Evolutionary conservation across 2,797 vertebrate species (phyloP).

Genomic region (Clarias fuscus): DNA sequence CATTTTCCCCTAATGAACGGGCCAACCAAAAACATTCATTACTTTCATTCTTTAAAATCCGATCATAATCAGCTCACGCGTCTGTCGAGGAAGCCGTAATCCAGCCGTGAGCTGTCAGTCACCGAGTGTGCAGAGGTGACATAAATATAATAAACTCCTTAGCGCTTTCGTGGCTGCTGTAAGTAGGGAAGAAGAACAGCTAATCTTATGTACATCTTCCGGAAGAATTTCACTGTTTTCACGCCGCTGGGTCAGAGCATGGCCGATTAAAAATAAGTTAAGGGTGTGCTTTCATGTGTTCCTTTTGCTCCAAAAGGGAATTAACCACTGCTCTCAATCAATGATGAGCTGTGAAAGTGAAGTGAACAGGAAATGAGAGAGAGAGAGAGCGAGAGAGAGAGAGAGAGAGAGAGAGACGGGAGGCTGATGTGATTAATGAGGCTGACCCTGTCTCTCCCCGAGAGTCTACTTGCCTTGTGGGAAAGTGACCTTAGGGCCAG

Average conservation of each 20-base stretch:
- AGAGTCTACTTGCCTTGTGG: constrained; percentile 69
- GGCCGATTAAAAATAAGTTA: constrained; percentile 65
- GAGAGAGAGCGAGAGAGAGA: constrained; percentile 53
- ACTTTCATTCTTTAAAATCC: constrained; percentile 48
- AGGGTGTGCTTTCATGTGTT: constrained; percentile 57
- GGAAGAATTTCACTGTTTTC: constrained; percentile 70
- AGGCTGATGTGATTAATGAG: constrained; percentile 81
- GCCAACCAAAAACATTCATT: constrained; percentile 41
- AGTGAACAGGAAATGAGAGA: constrained; percentile 59
- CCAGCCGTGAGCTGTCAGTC: constrained; percentile 15
- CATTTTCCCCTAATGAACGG: neutral
- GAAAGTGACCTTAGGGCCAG: constrained; percentile 71
- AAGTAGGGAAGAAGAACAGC: constrained; percentile 2
- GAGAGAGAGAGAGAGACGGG: constrained; percentile 50
- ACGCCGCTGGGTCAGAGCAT: constrained; percentile 64
- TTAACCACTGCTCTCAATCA: constrained; percentile 82
- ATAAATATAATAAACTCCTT: neutral
- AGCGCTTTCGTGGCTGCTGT: neutral
- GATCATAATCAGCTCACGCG: constrained; percentile 49
- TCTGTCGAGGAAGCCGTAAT: constrained; percentile 36
- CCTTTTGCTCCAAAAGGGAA: constrained; percentile 60
- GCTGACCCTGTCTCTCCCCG: constrained; percentile 76
- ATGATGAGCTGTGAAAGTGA: constrained; percentile 74
- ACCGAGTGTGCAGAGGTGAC: constrained; percentile 18
- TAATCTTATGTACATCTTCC: constrained; percentile 54